Base-by-base conservation (phyloP, 2,113 vertebrate species). In the Microtus pennsylvanicus region DNA sequence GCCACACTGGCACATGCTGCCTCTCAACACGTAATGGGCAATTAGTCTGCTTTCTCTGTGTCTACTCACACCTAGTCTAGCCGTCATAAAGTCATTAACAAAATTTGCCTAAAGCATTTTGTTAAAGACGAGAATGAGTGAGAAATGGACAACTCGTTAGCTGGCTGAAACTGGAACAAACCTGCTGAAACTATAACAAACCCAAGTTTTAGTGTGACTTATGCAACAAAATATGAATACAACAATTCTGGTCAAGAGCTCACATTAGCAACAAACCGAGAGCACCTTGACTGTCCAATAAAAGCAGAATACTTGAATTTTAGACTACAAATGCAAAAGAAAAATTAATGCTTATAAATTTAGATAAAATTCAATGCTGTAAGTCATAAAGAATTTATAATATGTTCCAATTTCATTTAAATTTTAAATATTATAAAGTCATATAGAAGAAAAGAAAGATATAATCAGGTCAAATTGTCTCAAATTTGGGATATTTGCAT, bases 381-480 rank as follows among this genome's bases (percentile, higher is more conserved):
- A 76, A 21, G 28, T 50, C 69, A 81, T 33, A 61, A 0, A 90
- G 45, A 22, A 95, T 58, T 75, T 86, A 80, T 22, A 75, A 78
- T 24, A 70, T 61, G 12, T 65, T 63, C 38, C 16, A 87, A 58
- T 81, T 88, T 72, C 76, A n/a, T 89, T 96, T 94, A 50, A 28
- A 87, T 87, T 50, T 86, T 89, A 58, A 85, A 42, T 81, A 85
- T 86, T 96, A 89, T 81, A 91, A 95, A 92, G 52, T 81, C 11
- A 83, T 4, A 92, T 19, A 90, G 55, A 70, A 89, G 38, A 85
- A 97, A 83, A 96, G n/a, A 80, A 89, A 70, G 1, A 76, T 26
- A 70, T 26, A 74, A 33, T 42, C 10, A 94, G 30, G 19, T 74
- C 81, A 22, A 89, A 13, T 89, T 70, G 35, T 72, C 89, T 47